Evolutionary conservation across 2,888 invertebrate genomes (phyloP).

Genomic region (Adelognathus sp.): DNA sequence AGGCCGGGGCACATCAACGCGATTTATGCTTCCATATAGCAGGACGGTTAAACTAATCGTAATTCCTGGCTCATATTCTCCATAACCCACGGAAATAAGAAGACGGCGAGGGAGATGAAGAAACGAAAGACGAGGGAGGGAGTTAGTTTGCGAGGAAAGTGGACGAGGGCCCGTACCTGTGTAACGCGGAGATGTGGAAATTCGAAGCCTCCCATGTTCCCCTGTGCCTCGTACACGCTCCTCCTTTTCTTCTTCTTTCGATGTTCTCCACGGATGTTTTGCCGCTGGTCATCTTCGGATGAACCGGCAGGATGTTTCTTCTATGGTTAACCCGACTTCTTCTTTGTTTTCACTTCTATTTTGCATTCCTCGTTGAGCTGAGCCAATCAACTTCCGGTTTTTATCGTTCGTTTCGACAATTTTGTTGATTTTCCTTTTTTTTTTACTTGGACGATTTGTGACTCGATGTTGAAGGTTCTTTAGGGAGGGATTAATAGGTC

Average conservation of each 20-base stretch:
- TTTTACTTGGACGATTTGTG: too few species aligned
- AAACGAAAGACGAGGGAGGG: slow-evolving; percentile 34
- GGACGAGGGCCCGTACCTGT: background rate
- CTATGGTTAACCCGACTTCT: background rate
- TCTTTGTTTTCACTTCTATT: background rate
- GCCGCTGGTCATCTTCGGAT: background rate
- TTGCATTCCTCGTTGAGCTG: background rate
- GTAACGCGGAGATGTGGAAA: slow-evolving; percentile 15
- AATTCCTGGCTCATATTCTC: slow-evolving; percentile 60
- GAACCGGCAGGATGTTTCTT: background rate
- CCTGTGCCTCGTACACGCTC: background rate
- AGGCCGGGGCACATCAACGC: slow-evolving; percentile 60
- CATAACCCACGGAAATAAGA: slow-evolving; percentile 20
- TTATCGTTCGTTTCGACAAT: too few species aligned
- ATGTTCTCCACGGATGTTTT: background rate
- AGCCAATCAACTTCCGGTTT: background rate
- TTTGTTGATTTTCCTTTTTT: too few species aligned
- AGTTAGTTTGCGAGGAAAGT: background rate
- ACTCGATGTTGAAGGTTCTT: too few species aligned
- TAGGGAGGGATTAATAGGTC: too few species aligned
- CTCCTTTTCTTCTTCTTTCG: background rate
- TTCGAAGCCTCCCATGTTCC: slow-evolving; percentile 25
- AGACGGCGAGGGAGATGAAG: slow-evolving; percentile 44
- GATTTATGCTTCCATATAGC: slow-evolving; percentile 62
- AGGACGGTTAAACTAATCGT: slow-evolving; percentile 60